These are phyloP conservation scores for Erebia epiphron DNA, from an alignment of 2,888 invertebrate species.

Conservation along the genomic window DNA sequence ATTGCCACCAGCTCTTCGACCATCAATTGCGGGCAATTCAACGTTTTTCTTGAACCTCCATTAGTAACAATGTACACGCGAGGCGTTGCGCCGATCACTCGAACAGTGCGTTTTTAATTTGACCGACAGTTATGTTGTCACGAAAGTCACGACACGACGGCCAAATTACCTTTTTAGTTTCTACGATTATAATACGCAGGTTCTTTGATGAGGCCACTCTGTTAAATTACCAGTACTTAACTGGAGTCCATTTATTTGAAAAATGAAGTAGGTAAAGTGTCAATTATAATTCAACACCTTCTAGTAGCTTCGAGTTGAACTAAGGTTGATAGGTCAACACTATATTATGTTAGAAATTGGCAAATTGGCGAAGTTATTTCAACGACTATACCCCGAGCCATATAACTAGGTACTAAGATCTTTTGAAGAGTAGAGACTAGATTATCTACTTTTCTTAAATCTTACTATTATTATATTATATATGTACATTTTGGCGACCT, in stretches of 20 bases:
- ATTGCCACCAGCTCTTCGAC: not conserved
- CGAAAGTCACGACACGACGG: conserved; percentile 34
- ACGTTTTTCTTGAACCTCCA: conserved; percentile 69
- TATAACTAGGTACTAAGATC: too few relatives aligned
- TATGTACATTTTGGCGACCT: too few relatives aligned
- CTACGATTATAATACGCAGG: conserved; percentile 11
- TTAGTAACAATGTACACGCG: conserved; percentile 65
- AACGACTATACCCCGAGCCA: too few relatives aligned
- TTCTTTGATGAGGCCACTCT: conserved; percentile 11
- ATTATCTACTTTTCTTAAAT: too few relatives aligned
- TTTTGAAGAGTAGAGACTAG: too few relatives aligned
- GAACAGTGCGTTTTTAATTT: conserved; percentile 50
- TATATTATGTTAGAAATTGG: not conserved
- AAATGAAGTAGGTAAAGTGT: not conserved
- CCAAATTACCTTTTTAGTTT: conserved; percentile 31
- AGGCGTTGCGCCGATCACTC: conserved; percentile 51
- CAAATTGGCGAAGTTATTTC: not conserved
- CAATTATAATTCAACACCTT: not conserved
- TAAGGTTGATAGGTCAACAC: not conserved
- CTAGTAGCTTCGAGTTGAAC: too few relatives aligned
- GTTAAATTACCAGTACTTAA: conserved; percentile 14
- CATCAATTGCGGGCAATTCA: conserved; percentile 70
- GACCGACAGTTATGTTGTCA: conserved; percentile 38
- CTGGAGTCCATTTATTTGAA: not conserved
- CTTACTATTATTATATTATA: too few relatives aligned